Base-by-base conservation (phyloP, 2,888 invertebrate genomes). In the Chelonus formosanus region DNA sequence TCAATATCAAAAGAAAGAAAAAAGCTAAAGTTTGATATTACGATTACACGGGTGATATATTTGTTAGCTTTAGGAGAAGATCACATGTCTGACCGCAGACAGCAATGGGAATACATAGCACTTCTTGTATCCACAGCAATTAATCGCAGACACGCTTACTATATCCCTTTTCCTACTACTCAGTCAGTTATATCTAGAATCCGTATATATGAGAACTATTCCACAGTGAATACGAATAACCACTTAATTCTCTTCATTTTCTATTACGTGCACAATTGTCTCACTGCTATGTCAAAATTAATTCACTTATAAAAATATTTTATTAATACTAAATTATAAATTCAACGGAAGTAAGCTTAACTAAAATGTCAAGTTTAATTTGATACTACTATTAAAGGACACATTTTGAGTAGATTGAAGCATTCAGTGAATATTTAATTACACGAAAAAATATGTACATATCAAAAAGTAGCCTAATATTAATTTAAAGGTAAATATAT, bases 191-290 rank as follows among this genome's bases (percentile, higher is more conserved):
- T 36, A 34, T 32, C 50, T 34, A 53, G 43, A 7, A 53, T 4
- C 10, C 7, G 6, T 7, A 57, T n/a, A 50, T 40, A 44, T 20
- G 32, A 34, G 36, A 8, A 32, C 34, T 67, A 60, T 48, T 59
- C 8, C 44, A 45, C 10, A 4, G 36, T 63, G 59, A 63, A 47
- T 54, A 32, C 54, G 59, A 47, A 60, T 65, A 65, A 55, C 60
- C 55, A 54, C 71, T 69, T 73, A 69, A 74, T 73, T 71, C 70
- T 67, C 65, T 47, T 32, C n/a, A 40, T 10, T 65, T 31, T 35
- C 58, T 56, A 57, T 47, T 58, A 35, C 47, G 31, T 43, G 43
- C 32, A 31, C 36, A 55, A 34, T 54, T 4, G 4, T 3, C 31
- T 36, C 10, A n/a, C 36, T 36, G 54, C 40, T 5, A 1, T 40